Evolutionary conservation across 2,797 vertebrate species (phyloP).

Genomic region (Xyrichtys novacula): DNA sequence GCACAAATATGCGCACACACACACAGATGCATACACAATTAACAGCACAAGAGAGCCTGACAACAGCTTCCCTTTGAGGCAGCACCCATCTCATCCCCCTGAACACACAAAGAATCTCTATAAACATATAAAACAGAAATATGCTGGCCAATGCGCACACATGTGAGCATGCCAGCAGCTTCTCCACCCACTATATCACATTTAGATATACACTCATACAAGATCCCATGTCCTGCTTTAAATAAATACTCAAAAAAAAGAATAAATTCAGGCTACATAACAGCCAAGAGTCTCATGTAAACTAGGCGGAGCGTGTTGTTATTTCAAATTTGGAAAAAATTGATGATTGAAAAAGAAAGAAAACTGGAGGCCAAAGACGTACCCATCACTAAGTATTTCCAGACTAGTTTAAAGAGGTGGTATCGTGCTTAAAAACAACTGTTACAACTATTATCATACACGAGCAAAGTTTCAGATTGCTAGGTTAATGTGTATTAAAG

Average conservation of each 20-base stretch:
- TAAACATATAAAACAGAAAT: conserved; percentile 33
- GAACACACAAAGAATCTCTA: conserved; percentile 49
- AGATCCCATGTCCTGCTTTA: conserved; percentile 49
- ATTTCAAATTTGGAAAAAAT: conserved; percentile 28
- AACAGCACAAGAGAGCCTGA: conserved; percentile 68
- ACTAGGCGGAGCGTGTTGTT: conserved; percentile 25
- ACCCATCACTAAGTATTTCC: no score
- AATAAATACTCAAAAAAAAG: conserved; percentile 40
- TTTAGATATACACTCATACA: conserved; percentile 34
- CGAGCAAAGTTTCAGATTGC: no score
- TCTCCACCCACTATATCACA: conserved; percentile 41
- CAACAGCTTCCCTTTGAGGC: conserved; percentile 72
- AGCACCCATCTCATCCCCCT: conserved; percentile 57
- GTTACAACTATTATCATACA: no score
- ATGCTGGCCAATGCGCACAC: conserved; percentile 14
- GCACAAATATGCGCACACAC: conserved; percentile 42
- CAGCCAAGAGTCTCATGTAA: neutral
- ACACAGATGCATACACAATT: conserved; percentile 48
- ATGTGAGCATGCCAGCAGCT: conserved; percentile 31
- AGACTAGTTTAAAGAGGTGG: no score
- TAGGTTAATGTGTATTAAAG: no score
- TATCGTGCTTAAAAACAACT: no score
- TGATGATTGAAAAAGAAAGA: neutral
- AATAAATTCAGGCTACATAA: conserved; percentile 18
- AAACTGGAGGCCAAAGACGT: conserved; percentile 3